A percentile compares a stretch with the other conserved stretches of the same genome.
Evolutionary conservation across 92 coral and sea anemone species (phyloP).

Genomic region (Montipora capitata): DNA sequence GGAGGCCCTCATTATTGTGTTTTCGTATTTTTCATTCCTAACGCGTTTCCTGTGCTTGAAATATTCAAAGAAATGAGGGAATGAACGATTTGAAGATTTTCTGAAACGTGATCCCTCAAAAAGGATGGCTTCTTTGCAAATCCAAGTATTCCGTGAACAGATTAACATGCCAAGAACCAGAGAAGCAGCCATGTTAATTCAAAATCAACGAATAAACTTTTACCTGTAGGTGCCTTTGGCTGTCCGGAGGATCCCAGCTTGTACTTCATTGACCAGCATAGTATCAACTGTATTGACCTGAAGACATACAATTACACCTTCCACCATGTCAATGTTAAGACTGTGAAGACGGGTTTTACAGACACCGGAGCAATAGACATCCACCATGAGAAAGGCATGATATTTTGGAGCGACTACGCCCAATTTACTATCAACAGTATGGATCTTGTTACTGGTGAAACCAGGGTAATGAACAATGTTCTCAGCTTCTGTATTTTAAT

Average conservation of each 20-base stretch:
- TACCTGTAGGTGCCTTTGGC: constrained; percentile 17
- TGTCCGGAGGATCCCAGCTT: constrained; percentile 59
- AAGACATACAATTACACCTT: constrained; percentile 8
- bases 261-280: constrained; percentile 37
- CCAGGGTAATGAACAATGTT: constrained; percentile 28
- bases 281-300: constrained; percentile 71
- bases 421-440: constrained; percentile 63
- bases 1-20: too few species aligned
- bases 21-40: too few species aligned
- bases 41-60: too few species aligned
- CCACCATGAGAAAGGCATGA: constrained; percentile 46
- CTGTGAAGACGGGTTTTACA: constrained; percentile 29
- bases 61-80: too few species aligned
- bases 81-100: too few species aligned
- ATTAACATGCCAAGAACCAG: too few species aligned
- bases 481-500: background rate
- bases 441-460: constrained; percentile 60
- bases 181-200: too few species aligned
- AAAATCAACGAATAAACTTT: too few species aligned
- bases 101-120: too few species aligned
- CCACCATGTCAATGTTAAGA: constrained; percentile 22
- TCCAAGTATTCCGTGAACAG: too few species aligned
- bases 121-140: too few species aligned
- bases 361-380: constrained; percentile 63
- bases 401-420: constrained; percentile 79